Conservation (phyloP, 2,113 vertebrate genomes). For the Tyto alba region DNA sequence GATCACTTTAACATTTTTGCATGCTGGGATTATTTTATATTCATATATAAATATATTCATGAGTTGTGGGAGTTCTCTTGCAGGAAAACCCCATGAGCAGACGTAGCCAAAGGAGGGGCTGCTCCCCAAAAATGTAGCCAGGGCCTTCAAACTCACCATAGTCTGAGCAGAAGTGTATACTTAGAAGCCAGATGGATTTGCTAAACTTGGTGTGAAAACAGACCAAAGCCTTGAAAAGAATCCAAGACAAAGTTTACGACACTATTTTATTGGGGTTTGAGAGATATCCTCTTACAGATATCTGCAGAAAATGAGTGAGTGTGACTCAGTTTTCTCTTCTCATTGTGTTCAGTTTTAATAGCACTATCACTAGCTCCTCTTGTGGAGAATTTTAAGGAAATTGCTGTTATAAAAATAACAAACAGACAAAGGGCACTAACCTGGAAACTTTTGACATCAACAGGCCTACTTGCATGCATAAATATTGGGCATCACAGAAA, state of each 20-base stretch:
- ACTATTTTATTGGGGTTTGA: not conserved
- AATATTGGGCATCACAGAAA: not conserved
- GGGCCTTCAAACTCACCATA: not conserved
- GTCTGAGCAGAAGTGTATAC: not conserved
- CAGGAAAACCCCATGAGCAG: not conserved
- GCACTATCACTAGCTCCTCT: not conserved
- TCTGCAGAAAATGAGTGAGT: not conserved
- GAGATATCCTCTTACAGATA: not conserved
- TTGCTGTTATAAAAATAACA: not conserved
- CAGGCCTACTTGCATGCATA: not conserved
- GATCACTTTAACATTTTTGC: not conserved
- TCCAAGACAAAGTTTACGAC: not conserved
- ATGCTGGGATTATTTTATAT: not conserved
- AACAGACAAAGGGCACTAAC: not conserved
- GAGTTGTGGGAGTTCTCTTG: not conserved
- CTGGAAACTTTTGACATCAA: not conserved
- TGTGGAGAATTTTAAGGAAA: not conserved
- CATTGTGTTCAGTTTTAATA: not conserved
- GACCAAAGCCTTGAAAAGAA: not conserved
- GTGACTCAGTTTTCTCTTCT: not conserved
- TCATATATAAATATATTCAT: not conserved
- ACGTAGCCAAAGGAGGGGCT: not conserved
- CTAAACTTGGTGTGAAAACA: not conserved
- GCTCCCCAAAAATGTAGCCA: not conserved
- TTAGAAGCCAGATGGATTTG: not conserved